Evolutionary conservation across 2,113 vertebrate genomes (phyloP), one percentile per base, ranked within the genome.

Genomic region (Aptenodytes patagonicus): DNA sequence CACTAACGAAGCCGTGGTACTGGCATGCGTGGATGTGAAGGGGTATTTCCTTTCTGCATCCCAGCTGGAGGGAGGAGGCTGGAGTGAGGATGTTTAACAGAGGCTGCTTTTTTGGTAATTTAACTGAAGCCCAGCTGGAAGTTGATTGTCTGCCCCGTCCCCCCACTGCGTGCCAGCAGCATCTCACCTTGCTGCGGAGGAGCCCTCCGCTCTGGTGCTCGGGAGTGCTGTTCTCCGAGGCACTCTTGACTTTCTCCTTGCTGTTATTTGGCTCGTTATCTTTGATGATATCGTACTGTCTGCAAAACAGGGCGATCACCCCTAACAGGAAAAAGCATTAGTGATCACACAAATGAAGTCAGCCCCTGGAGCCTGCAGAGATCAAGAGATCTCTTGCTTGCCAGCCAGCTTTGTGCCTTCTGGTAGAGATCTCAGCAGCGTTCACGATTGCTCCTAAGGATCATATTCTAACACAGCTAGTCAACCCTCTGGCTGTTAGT

Each of bases 231-330:
- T 98, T 99, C 98, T 99, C 99, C 4, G 99, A 99, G 7, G 99
- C 98, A 92, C 98, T 99, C 98, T 99, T 99, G 98, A 98, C 98
- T 99, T 99, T 99, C 97, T 99, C 99, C 98, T 99, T 99, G 98
- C 99, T 99, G 98, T 99, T 99, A 92, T 99, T 99, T 69, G 99
- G 99, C 93, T 99, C 99, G 0, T 99, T 99, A 84, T 99, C 99
- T 98, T 99, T 99, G 97, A 99, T 99, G 98, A 99, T 99, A 66
- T 99, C 99, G 94, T 99, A 99, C 97, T 99, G 99, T 58, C 99
- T 99, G 97, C 99, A 99, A 96, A 99, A 99, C 90, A 99, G 98
- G 91, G 98, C 99, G 44, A 99, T 99, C 97, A 99, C 99, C 78
- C 99, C 99, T 99, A 88, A 8, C 68, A 52, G 94, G 95, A 87